Evolutionary conservation across 2,797 vertebrate species (phyloP), one percentile per base, ranked within the genome.

Genomic region (Ptychadena robeensis): DNA sequence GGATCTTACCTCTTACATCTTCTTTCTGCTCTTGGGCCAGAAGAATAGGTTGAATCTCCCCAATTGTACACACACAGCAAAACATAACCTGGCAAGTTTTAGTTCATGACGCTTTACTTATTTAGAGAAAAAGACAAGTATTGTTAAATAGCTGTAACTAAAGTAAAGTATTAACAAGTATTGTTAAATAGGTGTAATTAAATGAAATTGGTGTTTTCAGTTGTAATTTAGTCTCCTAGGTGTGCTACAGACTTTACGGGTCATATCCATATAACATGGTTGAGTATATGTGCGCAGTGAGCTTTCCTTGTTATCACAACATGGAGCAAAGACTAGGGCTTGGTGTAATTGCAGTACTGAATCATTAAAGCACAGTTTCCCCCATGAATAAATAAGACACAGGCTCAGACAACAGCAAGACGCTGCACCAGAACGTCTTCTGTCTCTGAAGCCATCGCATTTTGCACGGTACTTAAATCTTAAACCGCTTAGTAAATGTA

Each of bases 401-500:
- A 27, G 15, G 40, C 31, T 31, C 57, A 78, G 74, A 72, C 73
- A 72, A 72, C 37, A 64, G 77, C 27, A 69, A 80, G 70, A 80
- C 68, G 38, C 63, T 30, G 25, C 65, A 68, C 38, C 40, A 30
- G 48, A 70, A 72, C 53, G 71, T 83, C 74, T 77, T 64, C 81
- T 66, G 48, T 80, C 82, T 74, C 71, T 15, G 34, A 84, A 84
- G 77, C 79, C 82, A 84, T 67, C 80, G 77, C 77, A 80, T 84
- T 84, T 84, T 84, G 77, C 82, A 80, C 38, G 82, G 82, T 80
- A 80, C 77, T 84, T 84, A 80, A 80, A 80, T 80, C 77, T 84
- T 80, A 84, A 84, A 84, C 82, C 77, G 82, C 82, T 84, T 80
- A 84, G 82, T 84, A 74, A 80, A 74, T 84, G 82, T 84, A 84